phyloP scores from a whole-genome alignment of 2,888 invertebrate genomes.

The Aromia moschata region DNA sequence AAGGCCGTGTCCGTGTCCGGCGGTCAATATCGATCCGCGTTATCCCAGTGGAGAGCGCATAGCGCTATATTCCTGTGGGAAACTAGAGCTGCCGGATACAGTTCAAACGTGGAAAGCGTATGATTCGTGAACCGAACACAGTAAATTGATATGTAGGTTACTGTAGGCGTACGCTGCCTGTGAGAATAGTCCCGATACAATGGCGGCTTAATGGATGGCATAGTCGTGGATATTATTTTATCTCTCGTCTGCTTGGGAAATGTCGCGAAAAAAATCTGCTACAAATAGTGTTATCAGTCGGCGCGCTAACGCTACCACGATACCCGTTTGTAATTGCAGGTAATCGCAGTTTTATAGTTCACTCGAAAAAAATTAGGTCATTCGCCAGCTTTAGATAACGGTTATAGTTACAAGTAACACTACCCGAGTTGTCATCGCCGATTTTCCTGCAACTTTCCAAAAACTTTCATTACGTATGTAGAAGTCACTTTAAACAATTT shows the following conservation, averaged over 20 bases:
- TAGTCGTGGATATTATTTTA: background rate
- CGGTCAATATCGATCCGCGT: background rate
- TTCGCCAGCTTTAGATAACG: no score
- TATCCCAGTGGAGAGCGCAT: no score
- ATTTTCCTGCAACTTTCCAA: no score
- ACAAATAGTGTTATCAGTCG: background rate
- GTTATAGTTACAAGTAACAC: no score
- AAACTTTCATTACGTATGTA: no score
- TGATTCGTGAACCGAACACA: constrained; percentile 9
- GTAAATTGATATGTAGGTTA: constrained; percentile 14
- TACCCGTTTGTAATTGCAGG: background rate
- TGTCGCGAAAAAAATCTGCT: background rate
- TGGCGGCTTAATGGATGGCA: background rate
- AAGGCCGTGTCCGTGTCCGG: background rate
- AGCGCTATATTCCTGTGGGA: constrained; percentile 9
- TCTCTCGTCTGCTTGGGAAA: background rate
- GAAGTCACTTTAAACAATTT: no score
- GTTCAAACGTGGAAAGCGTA: constrained; percentile 5
- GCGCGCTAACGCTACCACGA: background rate
- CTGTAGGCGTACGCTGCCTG: background rate
- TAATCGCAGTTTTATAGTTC: background rate
- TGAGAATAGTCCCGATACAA: background rate
- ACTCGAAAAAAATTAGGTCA: constrained; percentile 1
- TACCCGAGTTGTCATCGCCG: no score
- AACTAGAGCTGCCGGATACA: background rate